Conservation (phyloP, 2,888 invertebrate genomes). For the Caenorhabditis sp. region DNA sequence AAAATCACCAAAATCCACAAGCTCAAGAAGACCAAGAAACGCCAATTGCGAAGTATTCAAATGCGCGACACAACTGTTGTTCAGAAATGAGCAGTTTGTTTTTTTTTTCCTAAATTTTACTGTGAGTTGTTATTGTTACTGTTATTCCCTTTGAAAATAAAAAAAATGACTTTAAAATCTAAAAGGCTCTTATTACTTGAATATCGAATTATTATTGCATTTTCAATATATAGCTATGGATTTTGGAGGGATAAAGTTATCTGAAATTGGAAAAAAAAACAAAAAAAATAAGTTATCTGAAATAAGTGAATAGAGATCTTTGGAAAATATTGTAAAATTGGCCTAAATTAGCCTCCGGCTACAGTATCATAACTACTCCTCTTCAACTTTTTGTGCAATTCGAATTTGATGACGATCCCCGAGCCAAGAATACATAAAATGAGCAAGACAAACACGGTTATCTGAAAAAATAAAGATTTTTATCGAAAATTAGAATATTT, state of each 20-base stretch:
- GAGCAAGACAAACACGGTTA: conserved; percentile 66
- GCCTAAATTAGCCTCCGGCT: conserved; percentile 58
- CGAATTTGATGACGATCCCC: conserved; percentile 69
- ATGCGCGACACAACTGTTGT: conserved; percentile 57
- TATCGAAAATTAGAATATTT: background rate
- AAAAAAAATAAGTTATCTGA: background rate
- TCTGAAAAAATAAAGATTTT: conserved; percentile 23
- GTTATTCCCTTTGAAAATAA: background rate
- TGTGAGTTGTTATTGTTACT: background rate
- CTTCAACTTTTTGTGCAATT: conserved; percentile 69
- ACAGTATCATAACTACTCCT: conserved; percentile 71
- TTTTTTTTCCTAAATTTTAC: background rate
- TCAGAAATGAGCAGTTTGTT: conserved; percentile 14
- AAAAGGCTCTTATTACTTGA: background rate
- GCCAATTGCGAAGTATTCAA: conserved; percentile 63
- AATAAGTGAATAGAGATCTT: background rate
- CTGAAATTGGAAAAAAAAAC: background rate
- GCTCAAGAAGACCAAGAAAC: conserved; percentile 66
- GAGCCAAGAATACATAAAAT: conserved; percentile 69
- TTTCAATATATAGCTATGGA: too few relatives aligned
- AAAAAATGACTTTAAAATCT: background rate
- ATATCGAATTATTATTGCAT: background rate
- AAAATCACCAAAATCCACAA: conserved; percentile 64
- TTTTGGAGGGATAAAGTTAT: too few relatives aligned
- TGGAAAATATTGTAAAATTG: background rate